Evolutionary conservation across 1,140 invertebrate species (phyloP), one percentile per base, ranked within the genome.

Genomic region (Drosophila subobscura): DNA sequence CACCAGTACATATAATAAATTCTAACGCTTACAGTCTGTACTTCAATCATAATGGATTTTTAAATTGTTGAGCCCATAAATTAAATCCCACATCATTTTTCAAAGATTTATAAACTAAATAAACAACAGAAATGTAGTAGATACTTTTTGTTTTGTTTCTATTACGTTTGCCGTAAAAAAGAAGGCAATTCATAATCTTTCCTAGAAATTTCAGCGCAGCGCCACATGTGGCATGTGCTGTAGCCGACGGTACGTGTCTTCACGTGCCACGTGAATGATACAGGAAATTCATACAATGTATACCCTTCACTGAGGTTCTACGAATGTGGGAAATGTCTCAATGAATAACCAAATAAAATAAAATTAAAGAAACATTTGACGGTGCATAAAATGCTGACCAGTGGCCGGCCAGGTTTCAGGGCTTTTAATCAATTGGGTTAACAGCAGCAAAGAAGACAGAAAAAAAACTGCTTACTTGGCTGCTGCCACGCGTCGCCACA

Each of bases 401-500:
- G 33, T 37, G 20, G 27, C 1, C 57, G 20, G 27, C 2, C 57
- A 12, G 23, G 16, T 40, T 57, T 50, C 7, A 33, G 55, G 3
- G 33, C 33, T 10, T 63, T 12, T 23, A 58, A 50, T 51, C 41
- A 29, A 60, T 71, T 52, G 23, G 33, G 54, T 29, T 60, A 37
- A 40, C 10, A 23, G 16, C 16, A 20, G 16, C 16, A 20, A 20
- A 20, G 22, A 20, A 55, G 4, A 44, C 6, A 22, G 4, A 16
- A 23, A 12, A 44, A 70, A 79, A 64, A 73, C 22, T 61, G 56
- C 65, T 50, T 76, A 75, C 56, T 78, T 56, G 59, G 67, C 73
- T 40, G 47, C 12, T 68, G 79, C 79, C 79, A 83, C 79, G 79
- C 79, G 79, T 41, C 79, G 57, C 37, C 29, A 16, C 45, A 12